phyloP scores from a whole-genome alignment of 2,797 vertebrate species.

The Sebastes trivittatus region DNA sequence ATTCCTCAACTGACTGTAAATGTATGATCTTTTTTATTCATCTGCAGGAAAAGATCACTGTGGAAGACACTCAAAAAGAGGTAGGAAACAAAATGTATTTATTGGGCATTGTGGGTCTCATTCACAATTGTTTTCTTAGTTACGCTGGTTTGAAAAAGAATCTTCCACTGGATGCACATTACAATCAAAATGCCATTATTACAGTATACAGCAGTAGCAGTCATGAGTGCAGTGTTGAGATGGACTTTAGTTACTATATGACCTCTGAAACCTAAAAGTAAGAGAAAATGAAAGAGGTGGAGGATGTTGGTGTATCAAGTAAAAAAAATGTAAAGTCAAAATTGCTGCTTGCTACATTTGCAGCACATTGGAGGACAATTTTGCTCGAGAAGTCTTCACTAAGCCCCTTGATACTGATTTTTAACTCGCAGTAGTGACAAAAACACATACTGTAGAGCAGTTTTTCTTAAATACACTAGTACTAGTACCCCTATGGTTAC shows the following conservation, averaged over 20 bases:
- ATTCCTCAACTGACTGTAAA: neutral
- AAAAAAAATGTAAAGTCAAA: too few species aligned
- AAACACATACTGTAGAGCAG: neutral
- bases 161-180: neutral
- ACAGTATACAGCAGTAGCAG: neutral
- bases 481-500: too few species aligned
- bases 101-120: neutral
- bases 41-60: slow-evolving; percentile 76
- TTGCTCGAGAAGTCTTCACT: neutral
- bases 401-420: neutral
- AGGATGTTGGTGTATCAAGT: neutral
- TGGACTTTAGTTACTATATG: neutral
- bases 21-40: neutral
- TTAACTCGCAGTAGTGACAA: neutral
- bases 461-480: too few species aligned
- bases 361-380: neutral
- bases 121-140: neutral
- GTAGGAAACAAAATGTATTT: slow-evolving; percentile 49
- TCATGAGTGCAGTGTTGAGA: neutral
- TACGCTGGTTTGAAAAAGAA: neutral
- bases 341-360: neutral
- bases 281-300: neutral
- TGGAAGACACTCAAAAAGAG: slow-evolving; percentile 81
- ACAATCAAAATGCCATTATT: neutral
- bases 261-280: neutral